Base-by-base conservation (phyloP, 2,113 vertebrate genomes). In the Archocentrus centrarchus region DNA sequence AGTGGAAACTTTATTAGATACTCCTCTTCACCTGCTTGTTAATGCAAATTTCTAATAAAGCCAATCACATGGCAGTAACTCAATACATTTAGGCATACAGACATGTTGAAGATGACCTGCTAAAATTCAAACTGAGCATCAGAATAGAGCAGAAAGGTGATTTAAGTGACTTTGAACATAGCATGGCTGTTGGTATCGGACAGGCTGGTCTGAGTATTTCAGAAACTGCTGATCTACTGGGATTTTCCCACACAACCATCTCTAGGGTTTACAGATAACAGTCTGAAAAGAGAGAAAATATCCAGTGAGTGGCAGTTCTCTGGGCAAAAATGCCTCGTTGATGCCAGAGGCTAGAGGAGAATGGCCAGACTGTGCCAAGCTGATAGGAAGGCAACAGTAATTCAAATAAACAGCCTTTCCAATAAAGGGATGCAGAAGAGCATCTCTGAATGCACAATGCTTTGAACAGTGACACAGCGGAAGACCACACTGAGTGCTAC, bases 341-440 rank as follows among this genome's bases (percentile, higher is more conserved):
- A 70, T 70, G 66, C 44, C 66, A 70, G 66, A 53, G 66, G 66
- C 30, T 44, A 32, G 66, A 70, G 66, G 44, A 70, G 66, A 70
- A 70, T 17, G 30, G 44, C 17, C 44, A 53, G 50, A 70, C 44
- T 70, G 24, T 30, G 15, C 24, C 66, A 70, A 53, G 66, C 44
- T 70, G 66, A 24, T 20, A 70, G 66, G 44, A 70, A 53, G 24
- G 50, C 44, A 53, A 17, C 66, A 30, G 17, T 70, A 30, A 70
- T 24, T 70, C 66, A 70, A 53, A 70, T 50, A 70, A 11, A 24
- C 41, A 50, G 7, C 53, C 44, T 30, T 20, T 32, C 17, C 44
- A 70, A 53, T 22, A 2, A 32, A 3, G 11, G 24, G 30, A 53
- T 53, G 24, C 50, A 70, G 44, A 15, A 53, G 66, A 32, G 24